A percentile compares a stretch with the other conserved stretches of the same genome.
Evolutionary conservation across 2,797 vertebrate species (phyloP).

Genomic region (Selene dorsalis): DNA sequence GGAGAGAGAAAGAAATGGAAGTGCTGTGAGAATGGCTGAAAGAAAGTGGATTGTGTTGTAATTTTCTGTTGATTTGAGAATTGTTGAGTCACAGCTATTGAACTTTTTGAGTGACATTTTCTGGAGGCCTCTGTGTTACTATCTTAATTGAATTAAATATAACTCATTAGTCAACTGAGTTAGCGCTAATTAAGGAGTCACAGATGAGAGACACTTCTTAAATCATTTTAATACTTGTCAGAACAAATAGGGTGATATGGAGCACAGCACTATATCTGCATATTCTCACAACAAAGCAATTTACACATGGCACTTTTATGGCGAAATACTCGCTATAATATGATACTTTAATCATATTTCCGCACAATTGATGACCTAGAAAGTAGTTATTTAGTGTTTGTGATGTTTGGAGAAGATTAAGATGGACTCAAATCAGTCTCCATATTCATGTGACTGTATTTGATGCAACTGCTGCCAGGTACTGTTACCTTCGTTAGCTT

Average conservation of each 20-base stretch:
- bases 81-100: neutral
- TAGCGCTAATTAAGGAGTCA: neutral
- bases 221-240: neutral
- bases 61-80: conserved; percentile 3
- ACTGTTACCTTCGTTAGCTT: conserved; percentile 5
- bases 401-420: neutral
- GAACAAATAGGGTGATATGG: neutral
- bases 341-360: neutral
- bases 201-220: conserved; percentile 19
- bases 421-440: too few species aligned
- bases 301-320: neutral
- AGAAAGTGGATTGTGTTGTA: neutral
- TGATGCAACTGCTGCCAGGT: conserved; percentile 2
- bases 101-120: neutral
- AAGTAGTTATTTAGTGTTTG: neutral
- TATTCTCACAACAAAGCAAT: neutral
- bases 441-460: neutral
- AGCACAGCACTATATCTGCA: neutral
- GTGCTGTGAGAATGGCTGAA: neutral
- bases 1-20: neutral
- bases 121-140: neutral
- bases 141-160: conserved; percentile 18
- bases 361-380: neutral
- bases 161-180: neutral
- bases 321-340: conserved; percentile 1